These are phyloP conservation scores for Acronicta aceris DNA, from an alignment of 2,888 invertebrate species.

Conservation along the genomic window DNA sequence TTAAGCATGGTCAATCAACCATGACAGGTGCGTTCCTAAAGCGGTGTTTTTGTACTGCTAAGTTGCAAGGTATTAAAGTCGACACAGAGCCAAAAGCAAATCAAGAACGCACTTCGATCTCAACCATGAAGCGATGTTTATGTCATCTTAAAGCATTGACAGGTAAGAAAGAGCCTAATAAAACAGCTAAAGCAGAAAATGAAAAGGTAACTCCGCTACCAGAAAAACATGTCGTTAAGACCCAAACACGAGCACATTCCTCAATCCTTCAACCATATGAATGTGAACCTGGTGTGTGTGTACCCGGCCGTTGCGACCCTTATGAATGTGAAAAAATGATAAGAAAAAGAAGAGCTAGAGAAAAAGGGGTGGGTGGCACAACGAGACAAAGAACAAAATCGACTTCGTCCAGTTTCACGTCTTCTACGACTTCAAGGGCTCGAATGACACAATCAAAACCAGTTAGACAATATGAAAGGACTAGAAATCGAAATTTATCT, in stretches of 20 bases:
- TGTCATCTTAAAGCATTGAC: slow-evolving; percentile 28
- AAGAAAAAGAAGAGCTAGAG: slow-evolving; percentile 51
- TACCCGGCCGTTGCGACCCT: slow-evolving; percentile 61
- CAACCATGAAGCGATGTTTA: slow-evolving; percentile 27
- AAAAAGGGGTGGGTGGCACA: slow-evolving; percentile 40
- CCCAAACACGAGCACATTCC: slow-evolving; percentile 29
- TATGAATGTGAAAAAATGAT: slow-evolving; percentile 62
- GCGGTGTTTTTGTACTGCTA: slow-evolving; percentile 60
- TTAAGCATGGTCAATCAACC: slow-evolving; percentile 27
- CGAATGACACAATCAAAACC: slow-evolving; percentile 28
- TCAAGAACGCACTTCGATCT: neutral
- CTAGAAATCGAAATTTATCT: slow-evolving; percentile 7
- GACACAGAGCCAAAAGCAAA: slow-evolving; percentile 4
- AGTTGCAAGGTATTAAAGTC: slow-evolving; percentile 36
- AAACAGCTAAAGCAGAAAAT: slow-evolving; percentile 10
- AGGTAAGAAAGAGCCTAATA: slow-evolving; percentile 4
- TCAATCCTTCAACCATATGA: slow-evolving; percentile 54
- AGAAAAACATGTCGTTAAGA: slow-evolving; percentile 10
- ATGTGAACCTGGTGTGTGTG: slow-evolving; percentile 66
- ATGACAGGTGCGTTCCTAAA: slow-evolving; percentile 42
- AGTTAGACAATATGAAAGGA: slow-evolving; percentile 1
- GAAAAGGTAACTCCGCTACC: slow-evolving; percentile 10
- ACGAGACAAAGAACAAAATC: slow-evolving; percentile 35
- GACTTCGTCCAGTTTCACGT: slow-evolving; percentile 39
- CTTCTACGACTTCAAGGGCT: slow-evolving; percentile 36